phyloP scores from a whole-genome alignment of 2,113 vertebrate species.

The Hippocampus zosterae region DNA sequence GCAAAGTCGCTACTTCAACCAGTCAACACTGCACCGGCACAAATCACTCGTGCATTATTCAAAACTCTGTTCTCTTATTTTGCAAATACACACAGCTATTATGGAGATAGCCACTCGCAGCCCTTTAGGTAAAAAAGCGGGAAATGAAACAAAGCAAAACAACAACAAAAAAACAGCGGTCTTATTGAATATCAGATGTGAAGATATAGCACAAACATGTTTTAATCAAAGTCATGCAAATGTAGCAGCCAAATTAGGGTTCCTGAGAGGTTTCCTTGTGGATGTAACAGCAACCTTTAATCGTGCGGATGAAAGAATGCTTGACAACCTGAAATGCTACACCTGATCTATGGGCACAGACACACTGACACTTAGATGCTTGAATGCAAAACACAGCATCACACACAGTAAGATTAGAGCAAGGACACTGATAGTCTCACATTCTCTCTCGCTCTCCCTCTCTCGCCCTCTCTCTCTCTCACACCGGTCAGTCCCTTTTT shows the following conservation, averaged over 20 bases:
- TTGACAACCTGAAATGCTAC: constrained; percentile 52
- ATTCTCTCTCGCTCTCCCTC: constrained; percentile 3
- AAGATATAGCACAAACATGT: constrained; percentile 14
- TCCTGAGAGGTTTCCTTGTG: constrained; percentile 57
- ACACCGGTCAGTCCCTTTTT: constrained; percentile 47
- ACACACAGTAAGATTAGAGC: constrained; percentile 55
- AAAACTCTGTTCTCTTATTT: constrained; percentile 48
- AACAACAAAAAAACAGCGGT: constrained; percentile 12
- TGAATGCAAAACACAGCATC: constrained; percentile 41
- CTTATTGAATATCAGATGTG: constrained; percentile 23
- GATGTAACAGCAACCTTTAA: constrained; percentile 61
- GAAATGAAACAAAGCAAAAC: constrained; percentile 17
- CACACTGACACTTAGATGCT: constrained; percentile 42
- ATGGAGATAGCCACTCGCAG: constrained; percentile 27
- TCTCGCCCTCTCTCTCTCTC: constrained; percentile 29
- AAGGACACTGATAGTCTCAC: constrained; percentile 36
- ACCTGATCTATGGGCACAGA: constrained; percentile 8
- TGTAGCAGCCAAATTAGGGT: constrained; percentile 57
- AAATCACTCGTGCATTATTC: constrained; percentile 57
- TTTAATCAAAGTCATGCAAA: constrained; percentile 68
- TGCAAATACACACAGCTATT: constrained; percentile 39
- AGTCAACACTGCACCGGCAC: constrained; percentile 42
- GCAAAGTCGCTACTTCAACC: constrained; percentile 41
- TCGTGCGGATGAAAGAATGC: constrained; percentile 60
- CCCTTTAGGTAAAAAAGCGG: constrained; percentile 16